Evolutionary conservation across 1,140 invertebrate genomes (phyloP).

Genomic region (Ceratina calcarata): DNA sequence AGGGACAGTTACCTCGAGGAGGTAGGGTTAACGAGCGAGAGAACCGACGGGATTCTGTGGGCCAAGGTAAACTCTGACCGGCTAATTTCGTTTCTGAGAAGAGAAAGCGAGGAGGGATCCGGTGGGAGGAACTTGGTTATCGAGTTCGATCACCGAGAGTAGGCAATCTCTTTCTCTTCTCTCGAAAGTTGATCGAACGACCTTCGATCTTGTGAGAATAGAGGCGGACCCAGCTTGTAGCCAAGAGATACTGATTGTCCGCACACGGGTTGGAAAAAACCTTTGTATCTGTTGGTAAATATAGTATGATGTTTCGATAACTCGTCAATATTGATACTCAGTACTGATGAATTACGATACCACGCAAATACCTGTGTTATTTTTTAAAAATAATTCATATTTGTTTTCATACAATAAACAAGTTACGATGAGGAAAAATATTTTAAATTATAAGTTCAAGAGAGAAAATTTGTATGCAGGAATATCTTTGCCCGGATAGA

Average conservation of each 20-base stretch:
- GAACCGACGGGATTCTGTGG: constrained; percentile 63
- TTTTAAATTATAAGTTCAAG: no score
- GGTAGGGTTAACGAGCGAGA: constrained; percentile 69
- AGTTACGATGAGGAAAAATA: no score
- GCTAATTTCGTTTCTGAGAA: constrained; percentile 48
- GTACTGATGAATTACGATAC: no score
- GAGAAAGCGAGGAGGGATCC: neutral
- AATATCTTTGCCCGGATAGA: no score
- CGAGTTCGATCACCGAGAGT: neutral
- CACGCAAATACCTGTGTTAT: no score
- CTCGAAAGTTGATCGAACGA: constrained; percentile 2
- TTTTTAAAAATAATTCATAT: no score
- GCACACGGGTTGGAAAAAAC: neutral
- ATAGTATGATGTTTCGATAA: no score
- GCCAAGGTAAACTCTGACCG: constrained; percentile 63
- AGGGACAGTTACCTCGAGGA: constrained; percentile 55
- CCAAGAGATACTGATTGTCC: constrained; percentile 1
- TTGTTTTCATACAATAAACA: no score
- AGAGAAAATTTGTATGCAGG: no score
- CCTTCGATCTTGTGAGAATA: neutral
- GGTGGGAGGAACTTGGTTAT: constrained; percentile 41
- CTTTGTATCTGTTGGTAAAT: no score
- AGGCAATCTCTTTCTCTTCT: neutral
- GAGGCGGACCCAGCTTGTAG: neutral
- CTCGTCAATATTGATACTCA: no score